Percentiles rank a stretch among this genome's conserved stretches.
Evolutionary conservation across 2,797 vertebrate genomes (phyloP).

Genomic region (Prunella strophiata): DNA sequence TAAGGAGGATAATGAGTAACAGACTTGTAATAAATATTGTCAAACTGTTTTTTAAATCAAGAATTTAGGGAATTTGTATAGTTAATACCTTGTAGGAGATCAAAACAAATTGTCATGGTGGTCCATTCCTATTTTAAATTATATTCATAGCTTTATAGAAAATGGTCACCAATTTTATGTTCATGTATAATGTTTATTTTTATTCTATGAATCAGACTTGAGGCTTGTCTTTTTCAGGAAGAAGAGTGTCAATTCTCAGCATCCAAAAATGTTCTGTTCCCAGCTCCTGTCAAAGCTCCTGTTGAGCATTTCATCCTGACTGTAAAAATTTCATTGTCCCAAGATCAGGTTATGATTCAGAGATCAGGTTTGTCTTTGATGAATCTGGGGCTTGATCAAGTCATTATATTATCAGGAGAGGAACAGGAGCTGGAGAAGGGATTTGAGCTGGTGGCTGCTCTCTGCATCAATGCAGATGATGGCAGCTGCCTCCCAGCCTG

Average conservation of each 20-base stretch:
- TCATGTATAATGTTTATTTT: neutral
- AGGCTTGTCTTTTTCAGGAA: neutral
- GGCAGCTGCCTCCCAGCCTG: neutral
- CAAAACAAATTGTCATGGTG: neutral
- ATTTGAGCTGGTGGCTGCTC: neutral
- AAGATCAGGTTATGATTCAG: neutral
- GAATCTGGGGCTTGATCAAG: neutral
- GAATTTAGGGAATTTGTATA: neutral
- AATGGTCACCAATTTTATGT: neutral
- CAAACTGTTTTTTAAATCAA: neutral
- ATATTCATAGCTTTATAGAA: neutral
- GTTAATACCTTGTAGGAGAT: neutral
- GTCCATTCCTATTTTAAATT: neutral
- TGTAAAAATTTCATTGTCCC: neutral
- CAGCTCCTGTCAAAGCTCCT: neutral
- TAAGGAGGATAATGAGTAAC: neutral
- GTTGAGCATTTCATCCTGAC: neutral
- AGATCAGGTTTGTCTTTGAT: neutral
- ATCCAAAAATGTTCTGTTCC: neutral
- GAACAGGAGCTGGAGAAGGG: neutral
- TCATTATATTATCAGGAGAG: neutral
- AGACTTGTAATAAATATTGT: neutral
- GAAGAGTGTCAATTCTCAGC: neutral
- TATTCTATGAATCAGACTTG: neutral
- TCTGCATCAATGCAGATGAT: neutral